Evolutionary conservation across 2,888 invertebrate genomes (phyloP), one percentile per base, ranked within the genome.

Genomic region (Drosophila antonietae): DNA sequence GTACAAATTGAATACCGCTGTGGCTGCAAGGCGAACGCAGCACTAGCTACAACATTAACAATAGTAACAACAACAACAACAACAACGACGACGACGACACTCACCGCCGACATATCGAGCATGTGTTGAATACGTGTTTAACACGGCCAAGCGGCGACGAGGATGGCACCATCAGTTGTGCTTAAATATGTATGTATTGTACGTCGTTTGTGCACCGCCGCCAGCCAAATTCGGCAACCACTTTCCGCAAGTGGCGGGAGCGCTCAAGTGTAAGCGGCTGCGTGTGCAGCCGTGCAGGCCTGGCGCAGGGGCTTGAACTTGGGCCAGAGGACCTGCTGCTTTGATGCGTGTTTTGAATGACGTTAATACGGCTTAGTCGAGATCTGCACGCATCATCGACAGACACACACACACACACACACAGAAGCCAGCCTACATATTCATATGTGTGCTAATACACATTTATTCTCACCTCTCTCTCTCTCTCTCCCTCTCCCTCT

Each of bases 51-150:
- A 61, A 31, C 55, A 61, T 7, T 47, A 59, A 46, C 61, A 68
- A 28, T n/a, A 68, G 15, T 10, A 55, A n/a, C 59, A 60, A 43
- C 67, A 76, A 33, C n/a, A 47, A 37, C 64, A 56, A 44, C 41
- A 66, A 41, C 56, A 23, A 33, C 67, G 56, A 46, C 39, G 67
- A 44, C 52, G 66, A 56, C 63, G 52, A 55, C 68, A 67, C 55
- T 82, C 70, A 74, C 69, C 76, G 88, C 73, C 75, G 76, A 85
- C 76, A 81, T 84, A 78, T 84, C 83, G 87, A 87, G 83, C 81
- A 87, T 86, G 80, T 89, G 83, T 81, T 85, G 81, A 84, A 73
- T 87, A 90, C 85, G 83, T 87, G 89, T 90, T 81, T 80, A 83
- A 86, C 87, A 86, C 84, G 79, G 80, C 73, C 84, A 83, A 83